These are phyloP conservation scores for Onchidella celtica DNA, from an alignment of 2,888 invertebrate species.

Conservation along the genomic window DNA sequence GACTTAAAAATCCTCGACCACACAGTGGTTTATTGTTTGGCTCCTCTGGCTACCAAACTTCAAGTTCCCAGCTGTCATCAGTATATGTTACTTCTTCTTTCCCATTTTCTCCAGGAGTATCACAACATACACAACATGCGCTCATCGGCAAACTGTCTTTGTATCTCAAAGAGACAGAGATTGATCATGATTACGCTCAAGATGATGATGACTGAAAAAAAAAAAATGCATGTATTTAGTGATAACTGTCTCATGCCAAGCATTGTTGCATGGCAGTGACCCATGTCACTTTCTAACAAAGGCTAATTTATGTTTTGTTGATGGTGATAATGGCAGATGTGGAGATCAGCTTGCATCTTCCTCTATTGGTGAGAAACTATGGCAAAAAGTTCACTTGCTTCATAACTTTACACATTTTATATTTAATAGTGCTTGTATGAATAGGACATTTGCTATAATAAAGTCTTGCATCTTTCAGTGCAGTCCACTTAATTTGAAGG, in stretches of 20 bases:
- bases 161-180: constrained; percentile 66
- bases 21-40: constrained; percentile 71
- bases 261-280: neutral
- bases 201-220: constrained; percentile 57
- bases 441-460: too few relatives aligned
- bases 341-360: too few relatives aligned
- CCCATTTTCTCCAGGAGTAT: constrained; percentile 67
- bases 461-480: too few relatives aligned
- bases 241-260: neutral
- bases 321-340: too few relatives aligned
- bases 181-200: constrained; percentile 64
- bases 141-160: constrained; percentile 63
- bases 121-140: constrained; percentile 60
- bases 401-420: too few relatives aligned
- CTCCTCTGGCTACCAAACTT: constrained; percentile 55
- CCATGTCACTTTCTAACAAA: too few relatives aligned
- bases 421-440: too few relatives aligned
- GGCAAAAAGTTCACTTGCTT: too few relatives aligned
- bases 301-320: too few relatives aligned
- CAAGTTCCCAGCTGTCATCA: constrained; percentile 60
- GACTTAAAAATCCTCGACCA: constrained; percentile 55
- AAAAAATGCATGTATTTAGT: neutral
- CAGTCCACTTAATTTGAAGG: too few relatives aligned
- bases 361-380: too few relatives aligned
- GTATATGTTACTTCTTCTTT: constrained; percentile 72